These are phyloP conservation scores for Microchirus variegatus DNA, from an alignment of 2,797 vertebrate species.

Conservation along the genomic window DNA sequence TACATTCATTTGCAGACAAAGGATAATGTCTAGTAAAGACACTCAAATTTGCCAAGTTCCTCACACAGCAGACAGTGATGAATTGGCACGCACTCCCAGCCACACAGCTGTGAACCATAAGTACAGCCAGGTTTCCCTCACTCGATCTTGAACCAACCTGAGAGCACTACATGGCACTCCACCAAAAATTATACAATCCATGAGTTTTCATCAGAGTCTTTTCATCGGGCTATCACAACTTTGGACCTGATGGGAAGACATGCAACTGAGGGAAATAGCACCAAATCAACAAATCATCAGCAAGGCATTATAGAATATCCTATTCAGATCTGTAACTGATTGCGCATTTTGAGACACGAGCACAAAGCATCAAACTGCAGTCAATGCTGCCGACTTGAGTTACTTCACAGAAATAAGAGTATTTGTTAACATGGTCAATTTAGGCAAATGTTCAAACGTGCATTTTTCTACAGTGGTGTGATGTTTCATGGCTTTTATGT, in stretches of 20 bases:
- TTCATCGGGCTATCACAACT: constrained; percentile 75
- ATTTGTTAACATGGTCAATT: constrained; percentile 47
- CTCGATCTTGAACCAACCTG: constrained; percentile 71
- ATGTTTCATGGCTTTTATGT: constrained; percentile 27
- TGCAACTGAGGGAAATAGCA: constrained; percentile 65
- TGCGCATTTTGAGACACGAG: constrained; percentile 38
- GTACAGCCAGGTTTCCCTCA: constrained; percentile 56
- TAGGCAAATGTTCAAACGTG: constrained; percentile 17
- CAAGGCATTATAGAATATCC: constrained; percentile 65
- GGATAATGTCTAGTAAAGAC: constrained; percentile 60
- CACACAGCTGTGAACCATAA: constrained; percentile 73
- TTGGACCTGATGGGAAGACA: constrained; percentile 63
- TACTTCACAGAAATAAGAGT: constrained; percentile 41
- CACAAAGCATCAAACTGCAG: constrained; percentile 23
- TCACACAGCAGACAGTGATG: constrained; percentile 67
- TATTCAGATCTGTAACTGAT: constrained; percentile 68
- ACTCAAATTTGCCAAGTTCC: constrained; percentile 58
- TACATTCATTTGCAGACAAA: constrained; percentile 46
- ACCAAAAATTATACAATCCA: constrained; percentile 80
- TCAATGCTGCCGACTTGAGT: constrained; percentile 30
- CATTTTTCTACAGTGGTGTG: constrained; percentile 16
- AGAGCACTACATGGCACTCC: constrained; percentile 66
- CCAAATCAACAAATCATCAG: constrained; percentile 76
- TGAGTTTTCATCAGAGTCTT: constrained; percentile 78
- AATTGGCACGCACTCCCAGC: constrained; percentile 52